Evolutionary conservation across 2,888 invertebrate species (phyloP), one percentile per base, ranked within the genome.

Genomic region (Meteorus colon): DNA sequence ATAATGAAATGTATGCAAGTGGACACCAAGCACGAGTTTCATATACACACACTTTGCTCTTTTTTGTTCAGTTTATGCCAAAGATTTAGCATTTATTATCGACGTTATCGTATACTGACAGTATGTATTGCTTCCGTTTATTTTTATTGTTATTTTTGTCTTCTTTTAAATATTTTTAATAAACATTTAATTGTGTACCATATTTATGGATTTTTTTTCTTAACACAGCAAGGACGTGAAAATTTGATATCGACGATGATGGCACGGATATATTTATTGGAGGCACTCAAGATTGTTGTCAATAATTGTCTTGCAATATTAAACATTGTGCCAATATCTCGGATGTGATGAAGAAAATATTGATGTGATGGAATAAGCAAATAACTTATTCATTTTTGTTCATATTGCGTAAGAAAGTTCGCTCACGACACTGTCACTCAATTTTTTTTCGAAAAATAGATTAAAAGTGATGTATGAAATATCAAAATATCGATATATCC

Each of bases 61-160:
- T 95, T 92, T 86, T 89, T 96, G 8, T 92, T 92, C 77, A 91
- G 91, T 10, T 90, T 95, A 87, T 93, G 93, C 29, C 91, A 92
- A 59, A 86, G 91, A 8, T 94, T 95, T 84, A 96, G 96, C 86
- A 91, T 93, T 73, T 96, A 95, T 85, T 96, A 96, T 85, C 91
- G 94, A 79, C 92, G 92, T 85, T 91, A 93, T 48, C 92, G 93
- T 82, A 93, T 96, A 84, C 90, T 96, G 78, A 92, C 92, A 80
- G 95, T 95, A 90, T 91, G 92, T 90, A 63, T 65, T 51, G 14
- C 45, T 19, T 34, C 2, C 8, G 8, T 34, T 60, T n/a, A 65
- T 65, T 59, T 34, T 60, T 63, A 24, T 41, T 29, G 71, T 24
- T 24, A 24, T 24, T 24, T 24, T 24, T 24, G 1, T 24, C n/a